Base-by-base conservation (phyloP, 2,888 invertebrate genomes). In the Eilema depressum region DNA sequence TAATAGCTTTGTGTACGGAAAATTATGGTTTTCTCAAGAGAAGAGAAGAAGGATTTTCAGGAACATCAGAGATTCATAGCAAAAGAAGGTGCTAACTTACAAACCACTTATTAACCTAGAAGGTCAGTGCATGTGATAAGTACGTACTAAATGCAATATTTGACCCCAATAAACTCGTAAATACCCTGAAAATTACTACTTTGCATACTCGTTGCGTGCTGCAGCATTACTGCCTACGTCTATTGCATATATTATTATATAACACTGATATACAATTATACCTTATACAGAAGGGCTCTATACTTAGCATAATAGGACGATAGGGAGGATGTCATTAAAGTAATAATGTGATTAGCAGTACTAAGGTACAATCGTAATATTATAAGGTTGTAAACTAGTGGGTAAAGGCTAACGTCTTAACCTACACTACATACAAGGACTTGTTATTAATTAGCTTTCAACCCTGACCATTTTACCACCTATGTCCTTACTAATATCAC, bases 131-230 rank as follows among this genome's bases (percentile, higher is more conserved):
- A 25, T 57, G 56, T 57, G 53, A n/a, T n/a, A n/a, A n/a, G 12
- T 26, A 59, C 1, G 12, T 63, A 65, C 30, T 60, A 25, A 26
- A 63, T 25, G 41, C 26, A 68, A 20, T 47, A 57, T 63, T 56
- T 71, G 75, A 77, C 80, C 73, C 33, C 63, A 79, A 71, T 81
- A 33, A 14, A 64, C 12, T 20, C 4, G 7, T 61, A 57, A 11
- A 64, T 20, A 65, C 57, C 64, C 82, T 73, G 63, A 73, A 70
- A 41, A 77, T 73, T 73, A 77, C 53, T 63, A 25, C 14, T 8
- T 53, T n/a, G n/a, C 53, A n/a, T n/a, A n/a, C n/a, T 68, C 63
- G 62, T 74, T 73, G 77, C 80, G 68, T 82, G 77, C 63, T 67
- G 68, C 69, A 70, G 73, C 62, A 62, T 56, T 63, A 8, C 28